Base-by-base conservation (phyloP, 2,888 invertebrate species). In the Girardia tigrina region DNA sequence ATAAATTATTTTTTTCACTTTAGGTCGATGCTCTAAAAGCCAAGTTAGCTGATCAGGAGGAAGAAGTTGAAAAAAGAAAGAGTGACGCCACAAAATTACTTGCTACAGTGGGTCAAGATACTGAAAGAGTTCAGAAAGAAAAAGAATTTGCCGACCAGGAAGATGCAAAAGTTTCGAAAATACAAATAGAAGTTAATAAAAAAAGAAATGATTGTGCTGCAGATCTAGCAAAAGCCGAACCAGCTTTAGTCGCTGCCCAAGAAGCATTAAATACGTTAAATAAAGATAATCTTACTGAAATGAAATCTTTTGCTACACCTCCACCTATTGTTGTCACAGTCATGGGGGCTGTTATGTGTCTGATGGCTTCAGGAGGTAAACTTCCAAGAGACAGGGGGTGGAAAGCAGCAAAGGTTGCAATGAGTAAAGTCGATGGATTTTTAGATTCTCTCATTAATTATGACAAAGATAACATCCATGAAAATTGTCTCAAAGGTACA, bases 381-480 rank as follows among this genome's bases (percentile, higher is more conserved):
- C 89, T 95, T 79, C 92, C 94, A 0, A 94, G 94, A 83, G 95
- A 95, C 83, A 88, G 91, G 78, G 92, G 91, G 80, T 95, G 95
- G 95, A 95, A 95, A 85, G 88, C 92, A 12, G 91, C 91, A 26
- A 95, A 95, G 87, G 78, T 80, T 28, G 88, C 90, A 78, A 94
- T 94, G 94, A 91, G 91, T 0, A 94, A 94, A 87, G 75, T 94
- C 0, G 94, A 94, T 81, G 86, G 89, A 6, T 95, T 95, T 83
- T 85, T 95, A 76, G 94, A 94, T 82, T 85, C 89, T 0, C 86
- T 95, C 0, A 90, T 92, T 73, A 90, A 90, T 82, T 94, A 94
- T 82, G 94, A 95, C 82, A 95, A 95, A 83, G 94, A 95, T 86
- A 92, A 94, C 81, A 94, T 95, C 79, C 94, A 93, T 82, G 91